Evolutionary conservation across 2,797 vertebrate genomes (phyloP).

Genomic region (Apogon hyalosoma): DNA sequence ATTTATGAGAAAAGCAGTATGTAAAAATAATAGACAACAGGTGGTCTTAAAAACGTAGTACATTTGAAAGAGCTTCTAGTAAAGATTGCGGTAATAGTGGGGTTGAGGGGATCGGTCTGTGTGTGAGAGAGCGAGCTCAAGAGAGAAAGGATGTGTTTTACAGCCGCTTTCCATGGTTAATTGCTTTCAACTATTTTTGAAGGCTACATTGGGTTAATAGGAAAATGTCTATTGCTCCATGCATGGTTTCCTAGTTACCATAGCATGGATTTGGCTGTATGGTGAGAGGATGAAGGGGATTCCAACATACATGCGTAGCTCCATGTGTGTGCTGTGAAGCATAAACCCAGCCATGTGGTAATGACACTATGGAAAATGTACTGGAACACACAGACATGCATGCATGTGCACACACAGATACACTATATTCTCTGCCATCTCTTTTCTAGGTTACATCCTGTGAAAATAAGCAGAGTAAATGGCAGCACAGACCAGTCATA

Average conservation of each 20-base stretch:
- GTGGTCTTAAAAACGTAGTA: conserved; percentile 88
- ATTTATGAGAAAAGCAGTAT: conserved; percentile 99
- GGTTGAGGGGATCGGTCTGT: conserved; percentile 45
- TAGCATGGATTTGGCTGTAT: conserved; percentile 65
- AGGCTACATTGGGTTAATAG: conserved; percentile 77
- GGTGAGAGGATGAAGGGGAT: conserved; percentile 78
- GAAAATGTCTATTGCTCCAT: conserved; percentile 76
- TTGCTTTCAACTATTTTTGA: conserved; percentile 78
- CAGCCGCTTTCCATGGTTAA: conserved; percentile 73
- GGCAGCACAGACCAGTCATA: conserved; percentile 84
- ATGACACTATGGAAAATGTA: conserved; percentile 81
- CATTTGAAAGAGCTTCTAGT: conserved; percentile 73
- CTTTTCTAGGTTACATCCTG: conserved; percentile 90
- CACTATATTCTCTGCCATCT: conserved; percentile 80
- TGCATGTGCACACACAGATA: conserved; percentile 75
- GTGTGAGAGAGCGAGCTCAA: conserved; percentile 39
- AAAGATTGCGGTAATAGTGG: conserved; percentile 71
- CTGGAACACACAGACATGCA: conserved; percentile 56
- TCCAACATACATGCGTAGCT: conserved; percentile 78
- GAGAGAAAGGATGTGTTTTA: conserved; percentile 72
- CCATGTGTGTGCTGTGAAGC: conserved; percentile 81
- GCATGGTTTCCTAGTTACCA: conserved; percentile 74
- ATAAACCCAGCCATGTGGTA: conserved; percentile 79
- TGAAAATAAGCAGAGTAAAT: conserved; percentile 93
- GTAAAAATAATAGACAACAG: conserved; percentile 99